phyloP scores from a whole-genome alignment of 2,797 vertebrate genomes.

The Sitta carolinensis region DNA sequence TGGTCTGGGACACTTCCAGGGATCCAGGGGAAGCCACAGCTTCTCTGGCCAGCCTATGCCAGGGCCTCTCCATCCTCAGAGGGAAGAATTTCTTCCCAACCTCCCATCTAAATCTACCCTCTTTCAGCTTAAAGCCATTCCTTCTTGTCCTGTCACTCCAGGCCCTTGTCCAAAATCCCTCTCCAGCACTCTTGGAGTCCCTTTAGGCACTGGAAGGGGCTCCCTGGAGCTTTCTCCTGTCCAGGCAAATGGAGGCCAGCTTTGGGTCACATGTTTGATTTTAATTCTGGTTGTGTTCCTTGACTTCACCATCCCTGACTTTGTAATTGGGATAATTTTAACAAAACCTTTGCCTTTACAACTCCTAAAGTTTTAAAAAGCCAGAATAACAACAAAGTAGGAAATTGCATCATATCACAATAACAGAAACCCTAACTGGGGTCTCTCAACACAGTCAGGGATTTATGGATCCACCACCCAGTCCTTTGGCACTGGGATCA shows the following conservation, averaged over 20 bases:
- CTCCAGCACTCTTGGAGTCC: neutral
- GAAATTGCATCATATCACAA: neutral
- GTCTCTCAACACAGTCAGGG: neutral
- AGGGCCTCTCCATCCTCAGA: fast-evolving
- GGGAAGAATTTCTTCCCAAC: neutral
- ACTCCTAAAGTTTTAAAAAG: neutral
- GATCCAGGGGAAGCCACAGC: neutral
- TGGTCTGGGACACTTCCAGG: neutral
- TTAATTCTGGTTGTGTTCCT: neutral
- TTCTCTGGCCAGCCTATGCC: neutral
- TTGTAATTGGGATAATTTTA: neutral
- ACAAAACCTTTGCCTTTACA: neutral
- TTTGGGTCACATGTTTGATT: neutral
- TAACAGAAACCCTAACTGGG: neutral
- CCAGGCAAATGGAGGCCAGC: neutral
- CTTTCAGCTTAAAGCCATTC: neutral
- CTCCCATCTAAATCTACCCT: neutral
- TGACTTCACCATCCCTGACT: neutral
- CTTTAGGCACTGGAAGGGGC: neutral
- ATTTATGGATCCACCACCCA: neutral
- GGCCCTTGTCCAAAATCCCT: neutral
- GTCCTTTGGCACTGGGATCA: neutral
- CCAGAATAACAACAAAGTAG: neutral
- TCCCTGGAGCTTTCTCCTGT: neutral
- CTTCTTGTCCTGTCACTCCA: neutral